Evolutionary conservation across 2,888 invertebrate species (phyloP), one percentile per base, ranked within the genome.

Genomic region (Brenthis daphne): DNA sequence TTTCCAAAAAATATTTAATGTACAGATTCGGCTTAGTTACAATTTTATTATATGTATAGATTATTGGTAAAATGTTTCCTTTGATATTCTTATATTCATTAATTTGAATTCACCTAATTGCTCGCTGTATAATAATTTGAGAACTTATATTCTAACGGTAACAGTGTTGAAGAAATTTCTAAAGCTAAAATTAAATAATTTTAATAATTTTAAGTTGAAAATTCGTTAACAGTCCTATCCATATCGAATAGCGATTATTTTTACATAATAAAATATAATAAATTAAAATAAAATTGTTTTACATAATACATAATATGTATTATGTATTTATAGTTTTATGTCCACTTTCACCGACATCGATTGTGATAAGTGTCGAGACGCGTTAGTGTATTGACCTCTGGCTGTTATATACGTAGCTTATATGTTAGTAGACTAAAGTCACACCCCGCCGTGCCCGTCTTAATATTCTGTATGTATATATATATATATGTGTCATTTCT

Each of bases 321-420:
- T 37, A 37, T 37, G n/a, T 51, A 13, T 16, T 16, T n/a, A 61
- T 61, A 61, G 43, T 37, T 63, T 54, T 51, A 63, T 54, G 37
- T 43, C 37, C 79, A 84, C 84, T 85, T 83, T 84, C 82, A 77
- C 79, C 78, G 76, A 63, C 54, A 53, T 60, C 54, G 58, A 57
- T 72, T 66, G 70, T 78, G 81, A 80, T 81, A 78, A 77, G 80
- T 82, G 80, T 82, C 81, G 87, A 87, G 88, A 86, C 84, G 83
- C 80, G 82, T 55, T 64, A 64, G 70, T 66, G 64, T 67, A 56
- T 48, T 64, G 64, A 70, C 64, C 70, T 70, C 55, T 48, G 64
- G 5, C 58, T 55, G 37, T 48, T 37, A 37, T 63, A 53, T 63
- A 63, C 51, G 53, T 13, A 29, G 37, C 53, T 50, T 29, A 50